phyloP scores from a whole-genome alignment of 2,888 invertebrate genomes.

The Heteropelma amictum region DNA sequence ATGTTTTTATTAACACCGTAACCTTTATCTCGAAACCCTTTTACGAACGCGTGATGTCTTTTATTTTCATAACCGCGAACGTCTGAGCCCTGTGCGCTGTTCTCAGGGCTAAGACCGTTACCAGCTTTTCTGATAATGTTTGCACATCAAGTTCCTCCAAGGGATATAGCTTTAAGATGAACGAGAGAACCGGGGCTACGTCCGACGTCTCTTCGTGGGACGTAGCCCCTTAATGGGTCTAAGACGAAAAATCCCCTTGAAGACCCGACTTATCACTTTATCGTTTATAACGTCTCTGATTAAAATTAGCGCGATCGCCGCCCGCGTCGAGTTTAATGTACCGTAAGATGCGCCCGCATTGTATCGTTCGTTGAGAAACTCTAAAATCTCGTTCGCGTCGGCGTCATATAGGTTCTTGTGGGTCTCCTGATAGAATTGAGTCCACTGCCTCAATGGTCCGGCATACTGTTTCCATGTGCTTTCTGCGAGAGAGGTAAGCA shows the following conservation, averaged over 20 bases:
- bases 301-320: not conserved
- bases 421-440: not conserved
- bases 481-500: slow-evolving; percentile 26
- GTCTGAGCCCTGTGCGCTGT: not conserved
- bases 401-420: not conserved
- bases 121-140: not conserved
- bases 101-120: not conserved
- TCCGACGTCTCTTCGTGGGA: not conserved
- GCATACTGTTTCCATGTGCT: slow-evolving; percentile 23
- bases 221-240: not conserved
- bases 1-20: not conserved
- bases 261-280: not conserved
- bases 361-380: not conserved
- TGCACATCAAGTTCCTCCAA: not conserved
- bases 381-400: not conserved
- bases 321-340: not conserved
- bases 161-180: slow-evolving; percentile 8
- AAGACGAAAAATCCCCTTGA: not conserved
- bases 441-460: slow-evolving; percentile 13
- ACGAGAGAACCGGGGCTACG: not conserved
- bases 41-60: not conserved
- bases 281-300: not conserved
- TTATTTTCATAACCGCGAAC: not conserved
- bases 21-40: not conserved
- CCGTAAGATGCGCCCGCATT: not conserved